phyloP scores from a whole-genome alignment of 2,113 vertebrate genomes.

The Gallinago media region DNA sequence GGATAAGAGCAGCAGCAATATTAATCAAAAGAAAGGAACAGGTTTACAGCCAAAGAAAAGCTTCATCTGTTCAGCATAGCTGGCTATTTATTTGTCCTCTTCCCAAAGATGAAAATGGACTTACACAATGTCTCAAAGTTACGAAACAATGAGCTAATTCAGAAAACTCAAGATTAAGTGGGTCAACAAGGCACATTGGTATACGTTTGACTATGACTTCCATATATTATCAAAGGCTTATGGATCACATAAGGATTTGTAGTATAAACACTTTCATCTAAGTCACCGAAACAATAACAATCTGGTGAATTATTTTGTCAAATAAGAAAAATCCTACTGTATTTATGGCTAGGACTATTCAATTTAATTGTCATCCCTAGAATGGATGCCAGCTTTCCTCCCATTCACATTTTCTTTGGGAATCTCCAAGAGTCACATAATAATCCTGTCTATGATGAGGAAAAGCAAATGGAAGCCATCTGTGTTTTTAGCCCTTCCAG shows the following conservation, averaged over 20 bases:
- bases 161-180: not conserved
- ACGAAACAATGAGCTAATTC: not conserved
- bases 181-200: not conserved
- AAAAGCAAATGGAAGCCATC: conserved; percentile 1
- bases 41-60: not conserved
- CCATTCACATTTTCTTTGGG: not conserved
- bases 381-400: not conserved
- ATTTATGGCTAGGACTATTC: not conserved
- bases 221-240: not conserved
- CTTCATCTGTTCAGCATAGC: not conserved
- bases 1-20: not conserved
- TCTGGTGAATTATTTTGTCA: not conserved
- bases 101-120: not conserved
- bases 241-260: not conserved
- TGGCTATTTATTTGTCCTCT: not conserved
- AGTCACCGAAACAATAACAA: not conserved
- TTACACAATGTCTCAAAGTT: not conserved
- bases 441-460: not conserved
- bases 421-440: not conserved
- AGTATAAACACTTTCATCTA: not conserved
- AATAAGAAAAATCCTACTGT: not conserved
- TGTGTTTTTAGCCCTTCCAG: not conserved
- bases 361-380: not conserved
- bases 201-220: not conserved
- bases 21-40: not conserved